Percentiles rank a stretch among this genome's conserved stretches.
Evolutionary conservation across 2,797 vertebrate species (phyloP).

Genomic region (Hozukius guyotensis): DNA sequence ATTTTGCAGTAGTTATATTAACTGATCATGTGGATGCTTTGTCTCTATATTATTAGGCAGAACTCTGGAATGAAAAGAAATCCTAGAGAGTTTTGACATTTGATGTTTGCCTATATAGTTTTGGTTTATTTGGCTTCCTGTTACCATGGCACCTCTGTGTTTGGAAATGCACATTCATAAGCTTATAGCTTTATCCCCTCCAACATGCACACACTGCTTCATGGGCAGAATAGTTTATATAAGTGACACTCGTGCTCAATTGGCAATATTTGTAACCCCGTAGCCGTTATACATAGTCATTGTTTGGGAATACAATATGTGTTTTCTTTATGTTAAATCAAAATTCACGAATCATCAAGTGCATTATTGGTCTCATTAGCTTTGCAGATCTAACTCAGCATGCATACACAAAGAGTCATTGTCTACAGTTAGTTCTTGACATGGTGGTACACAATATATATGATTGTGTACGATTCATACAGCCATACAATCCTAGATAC

Average conservation of each 20-base stretch:
- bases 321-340: neutral
- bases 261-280: neutral
- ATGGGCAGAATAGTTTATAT: neutral
- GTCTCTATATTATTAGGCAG: constrained; percentile 22
- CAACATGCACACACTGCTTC: neutral
- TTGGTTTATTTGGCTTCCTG: constrained; percentile 51
- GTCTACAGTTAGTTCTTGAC: neutral
- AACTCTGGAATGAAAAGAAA: neutral
- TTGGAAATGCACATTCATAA: constrained; percentile 70
- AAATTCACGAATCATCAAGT: neutral
- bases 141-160: constrained; percentile 50
- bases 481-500: neutral
- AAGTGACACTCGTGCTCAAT: neutral
- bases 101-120: constrained; percentile 53
- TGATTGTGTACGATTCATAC: neutral
- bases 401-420: neutral
- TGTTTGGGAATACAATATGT: neutral
- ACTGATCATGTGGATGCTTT: constrained; percentile 33
- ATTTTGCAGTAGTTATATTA: constrained; percentile 55
- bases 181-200: neutral
- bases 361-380: neutral
- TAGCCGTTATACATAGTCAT: neutral
- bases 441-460: neutral
- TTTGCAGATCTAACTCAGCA: neutral
- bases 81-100: constrained; percentile 13